Evolutionary conservation across 2,888 invertebrate species (phyloP).

Genomic region (Morinoia aosen): DNA sequence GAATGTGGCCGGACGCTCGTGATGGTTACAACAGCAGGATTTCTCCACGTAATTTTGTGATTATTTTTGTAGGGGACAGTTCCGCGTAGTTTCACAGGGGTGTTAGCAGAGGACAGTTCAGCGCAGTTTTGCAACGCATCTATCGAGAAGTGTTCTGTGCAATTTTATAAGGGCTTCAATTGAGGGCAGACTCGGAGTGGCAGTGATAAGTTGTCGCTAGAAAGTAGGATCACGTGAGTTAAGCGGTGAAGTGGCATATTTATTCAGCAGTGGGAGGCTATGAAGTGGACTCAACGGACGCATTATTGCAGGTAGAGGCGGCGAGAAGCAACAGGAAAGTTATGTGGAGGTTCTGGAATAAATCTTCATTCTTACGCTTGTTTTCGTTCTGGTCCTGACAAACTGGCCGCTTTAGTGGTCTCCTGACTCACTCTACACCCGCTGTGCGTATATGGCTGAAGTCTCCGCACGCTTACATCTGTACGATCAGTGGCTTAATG

Average conservation of each 20-base stretch:
- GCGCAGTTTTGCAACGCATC: no score
- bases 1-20: no score
- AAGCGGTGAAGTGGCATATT: not conserved
- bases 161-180: no score
- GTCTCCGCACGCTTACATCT: no score
- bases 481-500: no score
- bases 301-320: not conserved
- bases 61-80: no score
- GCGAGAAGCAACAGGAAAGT: not conserved
- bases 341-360: not conserved
- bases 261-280: not conserved
- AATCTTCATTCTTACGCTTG: not conserved
- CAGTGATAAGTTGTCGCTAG: not conserved
- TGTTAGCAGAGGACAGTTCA: no score
- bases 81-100: no score
- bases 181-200: not conserved
- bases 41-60: no score
- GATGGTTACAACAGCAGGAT: no score
- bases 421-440: no score
- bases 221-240: not conserved
- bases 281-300: not conserved
- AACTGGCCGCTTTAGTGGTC: not conserved
- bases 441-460: no score
- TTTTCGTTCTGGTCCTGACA: not conserved
- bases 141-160: not conserved